Evolutionary conservation across 2,797 vertebrate species (phyloP).

Genomic region (Myripristis jacobus): DNA sequence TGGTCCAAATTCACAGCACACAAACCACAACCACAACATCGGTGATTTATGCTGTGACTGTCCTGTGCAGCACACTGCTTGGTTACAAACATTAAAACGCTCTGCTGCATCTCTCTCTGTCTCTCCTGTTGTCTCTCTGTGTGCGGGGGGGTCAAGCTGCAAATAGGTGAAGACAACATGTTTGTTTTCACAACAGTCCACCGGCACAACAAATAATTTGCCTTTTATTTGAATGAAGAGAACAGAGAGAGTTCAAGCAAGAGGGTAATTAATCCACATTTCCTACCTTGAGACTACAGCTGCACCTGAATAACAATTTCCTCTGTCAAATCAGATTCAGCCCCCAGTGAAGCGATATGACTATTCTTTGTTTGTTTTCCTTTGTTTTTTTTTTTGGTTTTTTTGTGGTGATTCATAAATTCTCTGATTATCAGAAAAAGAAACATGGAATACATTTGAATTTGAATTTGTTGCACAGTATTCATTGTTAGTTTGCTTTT

Average conservation of each 20-base stretch:
- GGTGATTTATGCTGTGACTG: conserved; percentile 44
- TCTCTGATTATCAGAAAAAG: too few species aligned
- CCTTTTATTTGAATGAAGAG: conserved; percentile 33
- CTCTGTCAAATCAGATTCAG: too few species aligned
- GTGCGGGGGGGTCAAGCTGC: conserved; percentile 58
- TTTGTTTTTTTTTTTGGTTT: too few species aligned
- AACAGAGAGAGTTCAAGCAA: not conserved
- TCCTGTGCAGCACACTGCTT: not conserved
- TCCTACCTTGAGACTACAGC: too few species aligned
- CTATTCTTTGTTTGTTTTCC: too few species aligned
- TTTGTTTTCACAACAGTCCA: conserved; percentile 58
- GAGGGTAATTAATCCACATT: not conserved
- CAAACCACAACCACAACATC: conserved; percentile 16
- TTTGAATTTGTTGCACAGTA: too few species aligned
- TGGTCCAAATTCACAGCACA: conserved; percentile 13
- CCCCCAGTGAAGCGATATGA: too few species aligned
- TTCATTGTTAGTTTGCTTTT: too few species aligned
- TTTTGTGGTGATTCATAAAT: too few species aligned
- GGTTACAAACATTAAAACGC: conserved; percentile 30
- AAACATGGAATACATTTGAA: too few species aligned
- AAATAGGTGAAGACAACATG: conserved; percentile 51
- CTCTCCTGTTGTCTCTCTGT: not conserved
- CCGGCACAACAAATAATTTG: conserved; percentile 42
- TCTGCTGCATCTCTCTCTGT: conserved; percentile 26
- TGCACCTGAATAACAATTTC: too few species aligned